Base-by-base conservation (phyloP, 2,888 invertebrate species). In the Hydrotaea diabolus region DNA sequence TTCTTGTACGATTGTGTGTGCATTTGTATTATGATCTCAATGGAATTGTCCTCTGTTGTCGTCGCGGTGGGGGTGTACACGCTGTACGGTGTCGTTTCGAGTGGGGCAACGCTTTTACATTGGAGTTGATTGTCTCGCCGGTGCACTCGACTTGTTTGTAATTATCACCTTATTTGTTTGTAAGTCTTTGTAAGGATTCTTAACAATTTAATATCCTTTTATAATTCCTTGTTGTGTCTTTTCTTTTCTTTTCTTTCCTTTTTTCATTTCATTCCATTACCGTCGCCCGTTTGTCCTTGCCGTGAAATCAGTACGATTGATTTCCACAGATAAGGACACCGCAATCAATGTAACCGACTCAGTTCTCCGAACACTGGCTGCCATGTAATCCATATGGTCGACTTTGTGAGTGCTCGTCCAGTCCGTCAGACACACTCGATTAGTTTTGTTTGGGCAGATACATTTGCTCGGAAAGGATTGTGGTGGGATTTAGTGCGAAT, bases 161-260 rank as follows among this genome's bases (percentile, higher is more conserved):
- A 82, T 78, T 82, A 75, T 78, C 77, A 77, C 82, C 69, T 77
- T 53, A 9, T 53, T 78, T 39, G 23, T 53, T 78, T 39, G 23
- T 66, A 71, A 78, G 74, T 36, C 59, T 62, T 82, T 82, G 69
- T 82, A 82, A 74, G 82, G 82, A 78, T 82, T 82, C 82, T 71
- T 75, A 69, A 78, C 74, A 77, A 78, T 82, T 82, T 77, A 82
- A 82, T 82, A 78, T 77, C 77, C 77, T 75, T 82, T 81, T 77
- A 77, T 81, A 81, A 55, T 66, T 66, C 73, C 19, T 46, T 71
- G 36, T 72, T 39, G 76, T 75, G 59, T 72, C 59, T 72, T 82
- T 77, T 59, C 69, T 53, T 43, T 31, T 62, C 49, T 17, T 39
- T 71, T 46, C 7, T 39, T 39, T 39, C 11, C 11, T 39, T 39